Percentiles rank a stretch among this genome's conserved stretches.
These are phyloP conservation scores for Epirrhoe tristata DNA, from an alignment of 2,888 invertebrate species.

Conservation along the genomic window DNA sequence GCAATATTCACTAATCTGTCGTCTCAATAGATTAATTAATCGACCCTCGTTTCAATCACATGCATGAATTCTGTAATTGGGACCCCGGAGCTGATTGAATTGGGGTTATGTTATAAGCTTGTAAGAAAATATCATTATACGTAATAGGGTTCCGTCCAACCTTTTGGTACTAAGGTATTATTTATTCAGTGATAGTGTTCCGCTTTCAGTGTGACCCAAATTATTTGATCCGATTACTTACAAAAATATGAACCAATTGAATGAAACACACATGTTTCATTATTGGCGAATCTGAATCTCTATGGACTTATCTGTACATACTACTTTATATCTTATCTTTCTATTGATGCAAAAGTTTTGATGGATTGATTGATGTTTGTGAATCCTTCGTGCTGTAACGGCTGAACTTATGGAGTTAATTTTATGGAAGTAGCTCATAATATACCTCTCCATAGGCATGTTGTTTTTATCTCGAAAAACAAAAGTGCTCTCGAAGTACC, in stretches of 20 bases:
- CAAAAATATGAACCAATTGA: not conserved
- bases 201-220: not conserved
- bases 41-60: conserved; percentile 67
- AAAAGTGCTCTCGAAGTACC: too few species aligned
- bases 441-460: too few species aligned
- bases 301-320: not conserved
- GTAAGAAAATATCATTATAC: conserved; percentile 20
- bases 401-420: too few species aligned
- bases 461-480: too few species aligned
- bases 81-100: conserved; percentile 44
- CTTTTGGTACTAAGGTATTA: conserved; percentile 14
- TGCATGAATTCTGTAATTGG: conserved; percentile 61
- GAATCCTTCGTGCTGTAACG: too few species aligned
- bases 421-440: too few species aligned
- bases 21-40: conserved; percentile 58
- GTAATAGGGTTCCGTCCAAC: conserved; percentile 16
- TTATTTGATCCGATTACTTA: conserved; percentile 1
- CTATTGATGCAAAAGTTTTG: too few species aligned
- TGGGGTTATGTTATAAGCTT: conserved; percentile 14
- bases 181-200: conserved; percentile 12
- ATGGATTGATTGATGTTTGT: too few species aligned
- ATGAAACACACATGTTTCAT: not conserved
- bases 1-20: conserved; percentile 24
- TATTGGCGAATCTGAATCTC: not conserved
- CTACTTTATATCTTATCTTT: not conserved